phyloP scores from a whole-genome alignment of 2,797 vertebrate species.

The Margarornis squamiger region DNA sequence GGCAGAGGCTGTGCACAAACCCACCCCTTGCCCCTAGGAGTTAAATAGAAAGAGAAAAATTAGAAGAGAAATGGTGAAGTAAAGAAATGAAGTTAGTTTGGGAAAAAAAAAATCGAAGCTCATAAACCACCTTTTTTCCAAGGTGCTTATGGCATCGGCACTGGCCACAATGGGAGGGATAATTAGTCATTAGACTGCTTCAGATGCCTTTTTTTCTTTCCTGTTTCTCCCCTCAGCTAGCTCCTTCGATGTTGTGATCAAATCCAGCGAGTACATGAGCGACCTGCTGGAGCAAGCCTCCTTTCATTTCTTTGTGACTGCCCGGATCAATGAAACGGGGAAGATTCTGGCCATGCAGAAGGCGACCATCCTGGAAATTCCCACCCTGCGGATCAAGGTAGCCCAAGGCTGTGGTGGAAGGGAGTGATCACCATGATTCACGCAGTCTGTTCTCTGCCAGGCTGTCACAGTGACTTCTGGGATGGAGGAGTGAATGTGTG shows the following conservation, averaged over 20 bases:
- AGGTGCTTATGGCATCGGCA: not conserved
- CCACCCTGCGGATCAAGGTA: conserved; percentile 86
- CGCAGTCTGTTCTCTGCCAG: not conserved
- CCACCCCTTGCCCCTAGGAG: not conserved
- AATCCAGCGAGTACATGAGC: conserved; percentile 81
- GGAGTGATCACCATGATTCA: rapidly evolving
- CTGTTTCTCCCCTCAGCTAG: conserved; percentile 73
- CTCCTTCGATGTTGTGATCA: conserved; percentile 76
- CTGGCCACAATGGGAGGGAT: not conserved
- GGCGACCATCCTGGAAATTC: conserved; percentile 78
- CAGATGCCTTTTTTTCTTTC: not conserved
- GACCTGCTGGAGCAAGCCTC: conserved; percentile 91
- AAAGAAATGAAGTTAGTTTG: not conserved
- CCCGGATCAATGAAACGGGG: conserved; percentile 84
- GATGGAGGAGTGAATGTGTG: no score
- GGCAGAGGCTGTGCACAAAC: not conserved
- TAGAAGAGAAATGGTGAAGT: not conserved
- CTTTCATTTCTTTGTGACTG: conserved; percentile 90
- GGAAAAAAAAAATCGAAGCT: not conserved
- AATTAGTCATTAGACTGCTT: not conserved
- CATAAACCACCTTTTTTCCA: not conserved
- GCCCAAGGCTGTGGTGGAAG: not conserved
- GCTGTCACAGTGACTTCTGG: not conserved
- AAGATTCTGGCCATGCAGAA: conserved; percentile 87
- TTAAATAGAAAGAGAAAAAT: not conserved